A percentile compares a stretch with the other conserved stretches of the same genome.
Evolutionary conservation across 2,888 invertebrate species (phyloP).

Genomic region (Coenonympha glycerion): DNA sequence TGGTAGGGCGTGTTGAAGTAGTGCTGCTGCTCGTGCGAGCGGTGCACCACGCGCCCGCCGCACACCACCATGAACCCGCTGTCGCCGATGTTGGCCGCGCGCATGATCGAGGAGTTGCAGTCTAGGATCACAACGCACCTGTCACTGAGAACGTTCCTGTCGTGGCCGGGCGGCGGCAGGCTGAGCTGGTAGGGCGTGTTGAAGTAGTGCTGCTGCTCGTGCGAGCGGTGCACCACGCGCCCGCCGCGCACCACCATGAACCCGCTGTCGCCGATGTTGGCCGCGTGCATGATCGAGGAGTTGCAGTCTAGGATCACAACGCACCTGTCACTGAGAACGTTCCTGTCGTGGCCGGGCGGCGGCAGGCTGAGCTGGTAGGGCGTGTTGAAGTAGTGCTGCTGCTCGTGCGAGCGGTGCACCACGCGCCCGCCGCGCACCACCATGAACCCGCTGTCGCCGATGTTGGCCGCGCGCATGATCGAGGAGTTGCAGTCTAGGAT

Average conservation of each 20-base stretch:
- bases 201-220: slow-evolving; percentile 99
- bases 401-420: too few relatives aligned
- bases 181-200: slow-evolving; percentile 99
- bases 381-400: too few relatives aligned
- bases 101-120: slow-evolving; percentile 90
- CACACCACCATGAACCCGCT: slow-evolving; percentile 97
- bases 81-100: slow-evolving; percentile 99
- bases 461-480: too few relatives aligned
- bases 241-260: slow-evolving; percentile 94
- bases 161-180: slow-evolving; percentile 92
- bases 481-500: too few relatives aligned
- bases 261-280: slow-evolving; percentile 99
- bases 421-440: too few relatives aligned
- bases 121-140: slow-evolving; percentile 81
- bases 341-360: too few relatives aligned
- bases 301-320: slow-evolving; percentile 91
- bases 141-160: slow-evolving; percentile 91
- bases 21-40: slow-evolving; percentile 97
- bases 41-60: slow-evolving; percentile 89
- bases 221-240: slow-evolving; percentile 91
- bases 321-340: too few relatives aligned
- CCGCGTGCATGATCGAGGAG: slow-evolving; percentile 93
- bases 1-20: slow-evolving; percentile 99
- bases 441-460: too few relatives aligned
- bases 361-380: too few relatives aligned